Conservation (phyloP, 2,113 vertebrate genomes). For the Prietella phreatophila region DNA sequence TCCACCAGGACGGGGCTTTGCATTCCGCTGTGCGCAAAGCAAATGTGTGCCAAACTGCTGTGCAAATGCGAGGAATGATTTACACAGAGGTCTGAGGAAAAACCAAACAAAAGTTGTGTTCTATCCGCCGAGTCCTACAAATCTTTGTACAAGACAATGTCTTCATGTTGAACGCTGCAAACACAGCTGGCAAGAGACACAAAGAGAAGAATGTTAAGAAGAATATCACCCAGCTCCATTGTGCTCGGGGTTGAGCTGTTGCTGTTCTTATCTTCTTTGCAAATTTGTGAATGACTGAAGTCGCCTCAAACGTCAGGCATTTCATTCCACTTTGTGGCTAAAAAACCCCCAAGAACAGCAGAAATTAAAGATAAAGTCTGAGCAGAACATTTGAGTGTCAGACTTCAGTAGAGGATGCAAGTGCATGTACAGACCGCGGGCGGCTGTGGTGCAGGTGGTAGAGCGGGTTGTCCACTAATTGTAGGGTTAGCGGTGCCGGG, state of each 20-base stretch:
- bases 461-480: too few species aligned
- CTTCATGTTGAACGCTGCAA: background rate
- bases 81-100: background rate
- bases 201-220: slow-evolving; percentile 13
- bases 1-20: background rate
- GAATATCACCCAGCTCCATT: slow-evolving; percentile 25
- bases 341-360: background rate
- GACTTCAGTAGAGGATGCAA: too few species aligned
- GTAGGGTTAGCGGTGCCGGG: too few species aligned
- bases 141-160: background rate
- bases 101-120: background rate
- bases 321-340: background rate
- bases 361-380: background rate
- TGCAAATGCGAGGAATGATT: slow-evolving; percentile 1
- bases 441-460: too few species aligned
- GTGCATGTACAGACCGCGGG: too few species aligned
- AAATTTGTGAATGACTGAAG: background rate
- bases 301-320: background rate
- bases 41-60: background rate
- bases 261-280: background rate
- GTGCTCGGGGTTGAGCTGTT: slow-evolving; percentile 32
- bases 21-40: slow-evolving; percentile 1
- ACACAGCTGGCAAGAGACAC: background rate
- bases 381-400: background rate
- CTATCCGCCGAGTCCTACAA: background rate